phyloP scores from a whole-genome alignment of 2,888 invertebrate genomes.

The Drosophila kuntzei region DNA sequence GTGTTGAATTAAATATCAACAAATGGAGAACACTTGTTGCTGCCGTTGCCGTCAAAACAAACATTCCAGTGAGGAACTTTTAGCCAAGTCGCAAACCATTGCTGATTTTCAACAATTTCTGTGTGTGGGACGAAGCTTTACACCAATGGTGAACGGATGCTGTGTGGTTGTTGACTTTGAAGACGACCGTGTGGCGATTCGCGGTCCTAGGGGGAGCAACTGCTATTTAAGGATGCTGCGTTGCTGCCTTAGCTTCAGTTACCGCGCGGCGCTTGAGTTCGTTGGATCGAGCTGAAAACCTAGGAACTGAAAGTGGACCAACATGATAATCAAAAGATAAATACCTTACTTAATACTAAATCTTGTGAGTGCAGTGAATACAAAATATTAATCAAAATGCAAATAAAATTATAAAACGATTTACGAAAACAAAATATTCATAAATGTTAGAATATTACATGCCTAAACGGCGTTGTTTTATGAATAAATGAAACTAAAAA shows the following conservation, averaged over 20 bases:
- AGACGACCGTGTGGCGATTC: conserved; percentile 40
- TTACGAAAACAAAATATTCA: not conserved
- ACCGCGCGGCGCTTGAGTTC: conserved; percentile 82
- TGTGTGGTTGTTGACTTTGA: conserved; percentile 58
- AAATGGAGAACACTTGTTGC: conserved; percentile 41
- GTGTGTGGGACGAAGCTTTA: conserved; percentile 40
- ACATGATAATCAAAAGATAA: conserved; percentile 51
- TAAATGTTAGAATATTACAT: not conserved
- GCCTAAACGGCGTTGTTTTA: not conserved
- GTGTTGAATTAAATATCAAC: conserved; percentile 24
- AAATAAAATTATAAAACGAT: conserved; percentile 1
- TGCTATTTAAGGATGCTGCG: conserved; percentile 85
- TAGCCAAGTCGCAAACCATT: conserved; percentile 47
- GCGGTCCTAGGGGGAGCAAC: conserved; percentile 40
- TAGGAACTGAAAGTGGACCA: conserved; percentile 48
- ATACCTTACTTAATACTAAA: conserved; percentile 13
- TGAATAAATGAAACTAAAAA: not conserved
- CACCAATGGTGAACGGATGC: conserved; percentile 42
- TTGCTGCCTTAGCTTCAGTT: conserved; percentile 81
- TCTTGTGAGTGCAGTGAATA: conserved; percentile 33
- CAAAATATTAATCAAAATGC: conserved; percentile 1
- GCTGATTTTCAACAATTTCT: conserved; percentile 22
- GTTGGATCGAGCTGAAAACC: conserved; percentile 73
- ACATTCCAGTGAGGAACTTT: conserved; percentile 52
- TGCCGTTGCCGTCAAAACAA: conserved; percentile 33